These are phyloP conservation scores for Meleagris gallopavo DNA, from an alignment of 2,113 vertebrate species.

Conservation along the genomic window DNA sequence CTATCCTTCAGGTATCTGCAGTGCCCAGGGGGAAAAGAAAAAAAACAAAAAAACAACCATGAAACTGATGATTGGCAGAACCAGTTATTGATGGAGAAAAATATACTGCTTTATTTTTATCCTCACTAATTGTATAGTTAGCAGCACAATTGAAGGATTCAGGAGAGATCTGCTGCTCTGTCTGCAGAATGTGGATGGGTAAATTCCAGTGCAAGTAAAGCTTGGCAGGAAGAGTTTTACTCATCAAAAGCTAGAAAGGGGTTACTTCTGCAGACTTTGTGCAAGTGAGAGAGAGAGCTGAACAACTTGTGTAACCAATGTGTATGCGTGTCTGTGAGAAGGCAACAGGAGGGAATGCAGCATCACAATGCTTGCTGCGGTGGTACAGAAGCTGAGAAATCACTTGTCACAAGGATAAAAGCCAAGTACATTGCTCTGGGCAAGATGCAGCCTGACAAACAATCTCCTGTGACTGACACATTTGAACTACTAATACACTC, in stretches of 20 bases:
- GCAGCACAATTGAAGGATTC: background rate
- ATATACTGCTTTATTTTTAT: background rate
- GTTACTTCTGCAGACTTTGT: background rate
- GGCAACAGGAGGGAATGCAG: background rate
- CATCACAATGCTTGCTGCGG: background rate
- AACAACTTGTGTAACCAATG: background rate
- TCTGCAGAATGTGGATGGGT: background rate
- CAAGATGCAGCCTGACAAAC: slow-evolving; percentile 73
- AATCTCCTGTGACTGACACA: slow-evolving; percentile 64
- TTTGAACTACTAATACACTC: slow-evolving; percentile 68
- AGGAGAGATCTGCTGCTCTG: background rate
- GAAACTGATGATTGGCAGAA: background rate
- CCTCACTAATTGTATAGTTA: background rate
- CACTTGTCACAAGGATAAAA: slow-evolving; percentile 73
- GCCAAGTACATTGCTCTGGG: slow-evolving; percentile 59
- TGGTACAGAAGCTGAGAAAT: slow-evolving; percentile 57
- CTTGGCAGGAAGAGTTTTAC: background rate
- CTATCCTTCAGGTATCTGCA: background rate
- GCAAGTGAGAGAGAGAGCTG: background rate
- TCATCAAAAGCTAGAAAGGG: too few species aligned
- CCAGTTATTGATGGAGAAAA: background rate
- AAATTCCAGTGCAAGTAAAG: background rate
- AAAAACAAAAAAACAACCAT: background rate
- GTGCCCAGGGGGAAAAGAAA: background rate
- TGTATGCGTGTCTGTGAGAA: rapidly evolving